phyloP scores from a whole-genome alignment of 2,888 invertebrate species.

The Leptopilina drosophilae region DNA sequence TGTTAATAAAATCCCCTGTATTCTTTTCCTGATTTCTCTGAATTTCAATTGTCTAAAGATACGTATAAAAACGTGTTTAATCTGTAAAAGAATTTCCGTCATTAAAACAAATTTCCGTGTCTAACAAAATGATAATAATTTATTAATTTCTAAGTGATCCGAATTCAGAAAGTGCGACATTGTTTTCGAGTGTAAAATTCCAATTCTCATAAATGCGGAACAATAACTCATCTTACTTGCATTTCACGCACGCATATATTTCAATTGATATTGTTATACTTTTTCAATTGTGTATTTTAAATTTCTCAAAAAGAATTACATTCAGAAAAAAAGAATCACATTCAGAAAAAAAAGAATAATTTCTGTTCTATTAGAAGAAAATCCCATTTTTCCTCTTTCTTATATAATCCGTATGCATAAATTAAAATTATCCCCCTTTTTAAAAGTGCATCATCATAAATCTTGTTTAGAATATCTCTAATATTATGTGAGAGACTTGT shows the following conservation, averaged over 20 bases:
- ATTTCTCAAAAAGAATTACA: not conserved
- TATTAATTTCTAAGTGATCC: too few species aligned
- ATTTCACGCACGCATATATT: not conserved
- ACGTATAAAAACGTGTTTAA: too few species aligned
- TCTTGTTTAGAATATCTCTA: not conserved
- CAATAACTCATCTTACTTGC: not conserved
- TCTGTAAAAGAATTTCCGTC: too few species aligned
- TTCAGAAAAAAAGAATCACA: not conserved
- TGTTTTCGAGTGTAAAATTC: not conserved
- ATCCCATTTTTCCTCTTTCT: not conserved
- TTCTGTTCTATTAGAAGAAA: not conserved
- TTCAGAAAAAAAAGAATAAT: not conserved
- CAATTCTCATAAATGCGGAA: not conserved
- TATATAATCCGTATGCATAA: not conserved
- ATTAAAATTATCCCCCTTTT: not conserved
- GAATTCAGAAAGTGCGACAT: slow-evolving; percentile 14
- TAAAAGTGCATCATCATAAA: not conserved
- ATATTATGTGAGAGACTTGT: not conserved
- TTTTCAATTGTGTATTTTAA: slow-evolving; percentile 1
- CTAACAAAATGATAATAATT: too few species aligned
- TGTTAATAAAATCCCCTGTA: too few species aligned
- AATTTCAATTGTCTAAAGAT: too few species aligned
- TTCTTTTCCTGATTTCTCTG: too few species aligned
- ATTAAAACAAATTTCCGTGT: too few species aligned
- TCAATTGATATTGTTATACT: not conserved